Conservation (phyloP, 2,797 vertebrate genomes). For the Silurus aristotelis region DNA sequence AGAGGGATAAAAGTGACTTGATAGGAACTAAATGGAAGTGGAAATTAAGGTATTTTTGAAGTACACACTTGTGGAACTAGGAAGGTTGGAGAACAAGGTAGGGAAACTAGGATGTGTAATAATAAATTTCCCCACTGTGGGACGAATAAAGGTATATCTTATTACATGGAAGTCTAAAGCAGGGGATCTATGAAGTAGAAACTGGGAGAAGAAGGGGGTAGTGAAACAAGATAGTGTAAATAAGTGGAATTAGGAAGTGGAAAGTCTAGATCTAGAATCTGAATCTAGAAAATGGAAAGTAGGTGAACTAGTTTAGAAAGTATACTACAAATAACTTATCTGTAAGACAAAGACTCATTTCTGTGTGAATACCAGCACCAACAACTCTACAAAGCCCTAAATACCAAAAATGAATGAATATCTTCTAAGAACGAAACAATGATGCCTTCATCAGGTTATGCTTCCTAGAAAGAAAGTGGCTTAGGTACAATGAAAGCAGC, state of each 20-base stretch:
- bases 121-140: too few relatives aligned
- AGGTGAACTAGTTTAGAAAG: neutral
- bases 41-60: too few relatives aligned
- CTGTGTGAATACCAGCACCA: neutral
- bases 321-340: too few relatives aligned
- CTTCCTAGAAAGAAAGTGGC: neutral
- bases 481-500: neutral
- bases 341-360: too few relatives aligned
- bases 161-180: neutral
- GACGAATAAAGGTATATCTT: too few relatives aligned
- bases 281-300: neutral
- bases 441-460: conserved; percentile 1
- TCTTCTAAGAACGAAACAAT: neutral
- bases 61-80: too few relatives aligned
- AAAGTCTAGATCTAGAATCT: neutral
- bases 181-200: neutral
- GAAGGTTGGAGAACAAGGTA: neutral
- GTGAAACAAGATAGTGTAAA: neutral
- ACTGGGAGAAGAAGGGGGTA: neutral
- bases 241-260: neutral
- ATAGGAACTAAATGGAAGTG: neutral
- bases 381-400: neutral
- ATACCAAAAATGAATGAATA: neutral
- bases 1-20: neutral
- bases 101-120: neutral